Evolutionary conservation across 2,888 invertebrate genomes (phyloP).

Genomic region (Hydrotaea diabolus): DNA sequence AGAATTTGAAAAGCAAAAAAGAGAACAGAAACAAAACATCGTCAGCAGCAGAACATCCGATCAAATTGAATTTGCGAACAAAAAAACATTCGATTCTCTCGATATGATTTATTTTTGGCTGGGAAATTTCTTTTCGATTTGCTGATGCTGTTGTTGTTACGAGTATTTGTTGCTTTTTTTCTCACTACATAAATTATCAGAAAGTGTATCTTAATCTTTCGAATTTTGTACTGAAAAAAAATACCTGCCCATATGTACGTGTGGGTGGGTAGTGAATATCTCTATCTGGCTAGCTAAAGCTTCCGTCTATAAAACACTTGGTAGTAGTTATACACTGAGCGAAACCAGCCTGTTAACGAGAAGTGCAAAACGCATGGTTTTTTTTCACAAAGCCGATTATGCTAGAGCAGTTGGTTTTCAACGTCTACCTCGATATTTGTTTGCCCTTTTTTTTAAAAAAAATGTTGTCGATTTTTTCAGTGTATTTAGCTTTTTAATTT

Average conservation of each 20-base stretch:
- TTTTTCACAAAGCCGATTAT: no score
- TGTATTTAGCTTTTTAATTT: not conserved
- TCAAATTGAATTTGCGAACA: not conserved
- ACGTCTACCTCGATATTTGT: no score
- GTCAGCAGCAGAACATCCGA: constrained; percentile 3
- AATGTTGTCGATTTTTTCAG: not conserved
- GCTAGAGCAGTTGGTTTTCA: no score
- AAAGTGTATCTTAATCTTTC: not conserved
- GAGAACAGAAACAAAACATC: not conserved
- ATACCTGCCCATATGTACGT: no score
- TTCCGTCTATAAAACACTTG: not conserved
- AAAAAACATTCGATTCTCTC: not conserved
- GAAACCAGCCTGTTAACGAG: no score
- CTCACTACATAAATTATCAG: not conserved
- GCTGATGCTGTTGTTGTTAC: no score
- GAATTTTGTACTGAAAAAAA: not conserved
- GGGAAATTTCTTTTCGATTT: no score
- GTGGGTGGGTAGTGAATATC: not conserved
- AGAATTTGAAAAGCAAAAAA: not conserved
- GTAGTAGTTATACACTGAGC: no score
- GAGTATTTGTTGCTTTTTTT: not conserved
- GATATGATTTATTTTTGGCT: constrained; percentile 16
- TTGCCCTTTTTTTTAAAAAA: no score
- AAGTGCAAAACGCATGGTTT: no score
- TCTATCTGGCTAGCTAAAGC: not conserved